These are phyloP conservation scores for Therioaphis trifolii DNA, from an alignment of 2,888 invertebrate species.

Conservation along the genomic window DNA sequence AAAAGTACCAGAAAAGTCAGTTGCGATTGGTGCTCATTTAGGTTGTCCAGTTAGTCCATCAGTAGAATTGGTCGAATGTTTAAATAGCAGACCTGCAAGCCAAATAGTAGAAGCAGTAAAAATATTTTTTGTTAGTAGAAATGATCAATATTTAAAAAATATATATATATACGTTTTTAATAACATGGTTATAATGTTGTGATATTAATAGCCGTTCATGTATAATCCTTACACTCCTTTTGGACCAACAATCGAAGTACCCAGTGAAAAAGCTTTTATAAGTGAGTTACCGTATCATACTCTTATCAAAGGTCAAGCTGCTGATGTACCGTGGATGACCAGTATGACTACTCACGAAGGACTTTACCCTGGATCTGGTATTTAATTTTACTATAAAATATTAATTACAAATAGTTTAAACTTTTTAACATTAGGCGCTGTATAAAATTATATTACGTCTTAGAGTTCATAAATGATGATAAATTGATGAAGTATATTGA, in stretches of 20 bases:
- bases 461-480: conserved; percentile 59
- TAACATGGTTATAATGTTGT: no score
- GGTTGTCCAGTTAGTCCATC: conserved; percentile 74
- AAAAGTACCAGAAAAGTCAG: conserved; percentile 74
- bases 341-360: conserved; percentile 78
- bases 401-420: no score
- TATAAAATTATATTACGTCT: no score
- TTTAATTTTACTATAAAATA: conserved; percentile 64
- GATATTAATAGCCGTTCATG: conserved; percentile 72
- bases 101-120: conserved; percentile 54
- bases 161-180: no score
- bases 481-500: conserved; percentile 64
- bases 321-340: conserved; percentile 79
- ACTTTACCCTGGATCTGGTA: conserved; percentile 78
- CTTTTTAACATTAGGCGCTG: neutral
- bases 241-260: conserved; percentile 77
- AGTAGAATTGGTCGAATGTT: conserved; percentile 74
- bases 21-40: conserved; percentile 74
- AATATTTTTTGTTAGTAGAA: conserved; percentile 57
- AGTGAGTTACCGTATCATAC: conserved; percentile 75
- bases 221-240: conserved; percentile 80
- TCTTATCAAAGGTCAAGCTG: conserved; percentile 73
- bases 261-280: conserved; percentile 74
- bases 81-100: conserved; percentile 74
- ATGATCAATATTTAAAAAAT: no score